Base-by-base conservation (phyloP, 2,113 vertebrate genomes). In the Notechis scutatus region DNA sequence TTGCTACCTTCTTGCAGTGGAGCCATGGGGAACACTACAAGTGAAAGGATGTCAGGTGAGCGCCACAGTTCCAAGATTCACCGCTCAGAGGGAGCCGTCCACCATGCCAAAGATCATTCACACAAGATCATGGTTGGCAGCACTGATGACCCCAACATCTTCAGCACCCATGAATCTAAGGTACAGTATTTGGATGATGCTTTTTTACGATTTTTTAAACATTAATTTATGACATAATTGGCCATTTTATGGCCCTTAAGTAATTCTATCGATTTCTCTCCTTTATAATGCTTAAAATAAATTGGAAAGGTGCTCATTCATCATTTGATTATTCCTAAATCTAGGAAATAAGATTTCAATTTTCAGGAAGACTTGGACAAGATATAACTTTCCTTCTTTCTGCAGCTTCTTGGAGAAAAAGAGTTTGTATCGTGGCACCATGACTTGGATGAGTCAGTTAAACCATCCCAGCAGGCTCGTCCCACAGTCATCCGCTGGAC, bases 401-500 rank as follows among this genome's bases (percentile, higher is more conserved):
- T 96, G 91, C 95, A 99, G 99, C 95, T 97, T 45, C 94, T 97
- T 59, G 98, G 98, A 64, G 99, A 99, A 64, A 99, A 99, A 96
- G 99, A 99, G 93, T 99, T 99, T 95, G 96, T 98, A 59, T 98
- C 98, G 0, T 98, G 98, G 98, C 97, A 98, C 92, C 98, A 98
- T 12, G 99, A 99, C 95, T 92, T 98, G 93, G 98, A 99, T 39
- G 99, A 99, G 90, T 97, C 98, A 52, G 97, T 98, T 91, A 99
- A 99, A 94, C 98, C 98, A 0, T 94, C 97, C 6, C 98, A 98
- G 56, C 99, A 99, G 93, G 98, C 99, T 94, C 98, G 98, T 87
- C 99, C 99, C 45, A 99, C 99, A 1, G 99, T 99, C 85, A 99
- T 99, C 95, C 99, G 99, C 93, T 99, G 99, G 99, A 98, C 98